Percentiles rank a stretch among this genome's conserved stretches.
phyloP scores from a whole-genome alignment of 2,113 vertebrate genomes.

The Struthio camelus region DNA sequence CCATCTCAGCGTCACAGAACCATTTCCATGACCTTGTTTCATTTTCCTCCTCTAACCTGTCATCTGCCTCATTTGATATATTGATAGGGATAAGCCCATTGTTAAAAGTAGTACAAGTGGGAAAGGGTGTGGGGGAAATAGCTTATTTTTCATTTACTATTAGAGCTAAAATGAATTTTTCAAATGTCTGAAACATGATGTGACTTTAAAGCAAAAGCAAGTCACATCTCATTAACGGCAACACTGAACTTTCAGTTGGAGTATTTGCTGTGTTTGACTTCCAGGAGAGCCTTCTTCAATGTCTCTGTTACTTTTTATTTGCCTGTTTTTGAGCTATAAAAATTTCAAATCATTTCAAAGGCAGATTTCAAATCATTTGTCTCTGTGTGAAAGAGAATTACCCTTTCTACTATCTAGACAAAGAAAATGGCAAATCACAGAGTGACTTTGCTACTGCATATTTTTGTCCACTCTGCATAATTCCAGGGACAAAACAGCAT shows the following conservation, averaged over 20 bases:
- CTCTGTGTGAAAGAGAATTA: constrained; percentile 32
- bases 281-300: not conserved
- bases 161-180: constrained; percentile 26
- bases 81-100: not conserved
- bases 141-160: not conserved
- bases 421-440: constrained; percentile 28
- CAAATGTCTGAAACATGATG: not conserved
- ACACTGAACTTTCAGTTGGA: not conserved
- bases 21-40: not conserved
- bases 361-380: not conserved
- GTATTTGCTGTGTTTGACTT: not conserved
- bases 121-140: not conserved
- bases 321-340: not conserved
- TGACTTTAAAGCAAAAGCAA: constrained; percentile 20
- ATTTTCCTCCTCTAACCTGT: not conserved
- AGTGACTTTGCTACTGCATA: not conserved
- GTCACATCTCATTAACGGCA: constrained; percentile 33
- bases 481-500: not conserved
- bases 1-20: not conserved
- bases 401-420: not conserved
- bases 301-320: not conserved
- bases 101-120: not conserved
- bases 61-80: not conserved
- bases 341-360: not conserved
- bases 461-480: constrained; percentile 31